Conservation (phyloP, 2,797 vertebrate genomes). For the Graptemys geographica region DNA sequence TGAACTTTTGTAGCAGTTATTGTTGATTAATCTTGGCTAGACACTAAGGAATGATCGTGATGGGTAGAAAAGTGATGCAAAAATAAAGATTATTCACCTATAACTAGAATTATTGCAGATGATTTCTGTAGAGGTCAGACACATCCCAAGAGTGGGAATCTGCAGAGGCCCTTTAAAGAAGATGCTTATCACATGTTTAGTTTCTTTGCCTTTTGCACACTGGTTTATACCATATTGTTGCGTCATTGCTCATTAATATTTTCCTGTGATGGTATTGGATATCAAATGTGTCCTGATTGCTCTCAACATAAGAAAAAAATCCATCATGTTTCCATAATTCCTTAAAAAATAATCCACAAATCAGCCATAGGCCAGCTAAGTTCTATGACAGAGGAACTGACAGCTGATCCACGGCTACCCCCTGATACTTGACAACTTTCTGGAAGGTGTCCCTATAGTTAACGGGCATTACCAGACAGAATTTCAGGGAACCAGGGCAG, state of each 20-base stretch:
- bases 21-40: neutral
- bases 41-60: neutral
- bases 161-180: neutral
- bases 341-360: neutral
- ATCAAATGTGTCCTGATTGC: neutral
- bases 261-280: neutral
- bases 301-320: neutral
- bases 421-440: too few relatives aligned
- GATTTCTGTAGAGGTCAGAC: neutral
- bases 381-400: neutral
- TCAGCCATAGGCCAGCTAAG: neutral
- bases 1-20: neutral
- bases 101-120: neutral
- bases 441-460: neutral
- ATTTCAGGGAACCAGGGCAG: neutral
- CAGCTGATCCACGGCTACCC: neutral
- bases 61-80: neutral
- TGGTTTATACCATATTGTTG: rapidly evolving
- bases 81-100: neutral
- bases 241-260: neutral
- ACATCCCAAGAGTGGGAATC: neutral
- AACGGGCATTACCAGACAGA: neutral
- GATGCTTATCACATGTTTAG: neutral
- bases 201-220: neutral
- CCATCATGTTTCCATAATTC: neutral